phyloP scores from a whole-genome alignment of 2,113 vertebrate genomes.

The Chionomys nivalis region DNA sequence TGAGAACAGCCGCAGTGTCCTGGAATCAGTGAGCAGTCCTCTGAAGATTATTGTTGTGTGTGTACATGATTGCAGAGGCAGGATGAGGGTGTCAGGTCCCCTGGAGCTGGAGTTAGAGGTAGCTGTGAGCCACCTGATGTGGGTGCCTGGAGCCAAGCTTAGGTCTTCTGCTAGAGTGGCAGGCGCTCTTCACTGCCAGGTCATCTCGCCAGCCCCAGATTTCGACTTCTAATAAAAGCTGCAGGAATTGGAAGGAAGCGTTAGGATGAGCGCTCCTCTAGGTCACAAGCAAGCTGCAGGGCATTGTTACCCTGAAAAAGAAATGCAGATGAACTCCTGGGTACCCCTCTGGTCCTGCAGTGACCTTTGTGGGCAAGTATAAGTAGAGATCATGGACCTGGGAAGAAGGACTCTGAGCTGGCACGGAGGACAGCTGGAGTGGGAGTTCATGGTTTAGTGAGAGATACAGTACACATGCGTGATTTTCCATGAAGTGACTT shows the following conservation, averaged over 20 bases:
- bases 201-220: neutral
- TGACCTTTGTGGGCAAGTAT: neutral
- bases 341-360: neutral
- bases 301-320: neutral
- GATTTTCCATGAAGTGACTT: neutral
- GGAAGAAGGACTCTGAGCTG: neutral
- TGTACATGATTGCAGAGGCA: neutral
- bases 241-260: neutral
- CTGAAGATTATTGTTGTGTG: neutral
- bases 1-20: neutral
- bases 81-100: no score
- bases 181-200: neutral
- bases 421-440: neutral
- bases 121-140: neutral
- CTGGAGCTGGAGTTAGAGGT: neutral
- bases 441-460: neutral
- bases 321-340: neutral
- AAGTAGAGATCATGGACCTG: constrained; percentile 8
- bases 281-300: neutral
- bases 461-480: neutral
- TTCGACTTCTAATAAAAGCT: constrained; percentile 4
- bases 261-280: constrained; percentile 9
- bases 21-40: neutral
- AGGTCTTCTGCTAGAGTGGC: neutral
- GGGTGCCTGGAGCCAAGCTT: neutral